These are phyloP conservation scores for Keiferia lycopersicella DNA, from an alignment of 2,888 invertebrate species.

Conservation along the genomic window DNA sequence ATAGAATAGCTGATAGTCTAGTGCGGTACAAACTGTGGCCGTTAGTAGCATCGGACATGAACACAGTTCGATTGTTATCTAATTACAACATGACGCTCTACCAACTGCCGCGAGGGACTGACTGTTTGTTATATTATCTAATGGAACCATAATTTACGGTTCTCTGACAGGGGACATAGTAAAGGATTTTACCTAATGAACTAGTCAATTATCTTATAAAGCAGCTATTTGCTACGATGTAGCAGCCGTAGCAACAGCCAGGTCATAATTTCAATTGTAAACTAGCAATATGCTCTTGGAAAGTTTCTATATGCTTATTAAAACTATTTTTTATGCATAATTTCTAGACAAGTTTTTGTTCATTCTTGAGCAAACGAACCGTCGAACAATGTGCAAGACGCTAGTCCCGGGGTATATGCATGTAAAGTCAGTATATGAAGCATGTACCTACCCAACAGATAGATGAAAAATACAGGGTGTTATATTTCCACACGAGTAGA, in stretches of 20 bases:
- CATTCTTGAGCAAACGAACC: neutral
- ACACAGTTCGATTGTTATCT: slow-evolving; percentile 72
- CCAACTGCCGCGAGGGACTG: slow-evolving; percentile 61
- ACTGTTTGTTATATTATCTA: slow-evolving; percentile 57
- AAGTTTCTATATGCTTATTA: neutral
- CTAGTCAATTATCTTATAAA: neutral
- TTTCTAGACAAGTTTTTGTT: neutral
- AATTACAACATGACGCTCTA: slow-evolving; percentile 67
- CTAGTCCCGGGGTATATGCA: slow-evolving; percentile 1
- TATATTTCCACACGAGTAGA: too few relatives aligned
- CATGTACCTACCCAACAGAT: too few relatives aligned
- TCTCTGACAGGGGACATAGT: slow-evolving; percentile 50
- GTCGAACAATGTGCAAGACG: neutral
- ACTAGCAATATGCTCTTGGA: neutral
- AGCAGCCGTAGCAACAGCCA: neutral
- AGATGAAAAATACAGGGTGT: too few relatives aligned
- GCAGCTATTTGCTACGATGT: too few relatives aligned
- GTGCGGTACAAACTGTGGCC: slow-evolving; percentile 43
- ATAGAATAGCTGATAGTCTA: slow-evolving; percentile 28
- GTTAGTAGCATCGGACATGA: slow-evolving; percentile 68
- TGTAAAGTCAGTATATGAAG: too few relatives aligned
- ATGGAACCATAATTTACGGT: slow-evolving; percentile 60
- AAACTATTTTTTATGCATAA: neutral
- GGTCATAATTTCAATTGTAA: neutral
- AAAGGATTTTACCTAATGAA: slow-evolving; percentile 34